Conservation (phyloP, 2,797 vertebrate species). For the Etheostoma nigrum region DNA sequence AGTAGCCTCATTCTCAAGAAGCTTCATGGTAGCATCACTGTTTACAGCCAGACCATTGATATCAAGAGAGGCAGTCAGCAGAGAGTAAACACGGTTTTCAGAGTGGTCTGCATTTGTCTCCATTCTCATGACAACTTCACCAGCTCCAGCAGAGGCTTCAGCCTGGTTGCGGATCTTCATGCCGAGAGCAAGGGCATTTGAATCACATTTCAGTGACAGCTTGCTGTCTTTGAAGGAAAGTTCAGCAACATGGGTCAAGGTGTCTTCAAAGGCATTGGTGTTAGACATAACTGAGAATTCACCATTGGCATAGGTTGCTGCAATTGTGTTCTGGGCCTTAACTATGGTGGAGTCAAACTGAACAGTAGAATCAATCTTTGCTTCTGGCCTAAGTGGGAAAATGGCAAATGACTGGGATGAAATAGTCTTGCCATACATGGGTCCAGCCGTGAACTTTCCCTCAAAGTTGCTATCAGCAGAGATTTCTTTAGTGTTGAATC, state of each 20-base stretch:
- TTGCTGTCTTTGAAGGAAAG: conserved; percentile 86
- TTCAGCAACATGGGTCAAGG: conserved; percentile 84
- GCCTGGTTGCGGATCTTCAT: conserved; percentile 85
- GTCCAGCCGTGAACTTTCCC: conserved; percentile 83
- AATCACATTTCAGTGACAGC: conserved; percentile 87
- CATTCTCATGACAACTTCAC: conserved; percentile 83
- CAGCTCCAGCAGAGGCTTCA: conserved; percentile 83
- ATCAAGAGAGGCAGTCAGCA: conserved; percentile 86
- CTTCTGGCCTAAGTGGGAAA: conserved; percentile 75
- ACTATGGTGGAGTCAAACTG: conserved; percentile 87
- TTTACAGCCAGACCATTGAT: conserved; percentile 87
- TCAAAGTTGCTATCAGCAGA: conserved; percentile 80
- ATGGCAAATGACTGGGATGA: conserved; percentile 79
- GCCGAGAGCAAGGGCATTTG: conserved; percentile 81
- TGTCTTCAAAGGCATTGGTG: conserved; percentile 85
- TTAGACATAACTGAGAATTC: conserved; percentile 84
- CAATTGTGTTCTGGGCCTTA: conserved; percentile 86
- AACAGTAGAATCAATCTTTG: conserved; percentile 85
- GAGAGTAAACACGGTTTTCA: conserved; percentile 81
- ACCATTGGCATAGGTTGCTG: conserved; percentile 78
- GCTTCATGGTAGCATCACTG: conserved; percentile 84
- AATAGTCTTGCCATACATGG: conserved; percentile 79
- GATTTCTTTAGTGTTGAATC: conserved; percentile 75
- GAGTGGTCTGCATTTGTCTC: conserved; percentile 85
- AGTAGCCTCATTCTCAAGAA: conserved; percentile 84